Evolutionary conservation across 2,797 vertebrate genomes (phyloP), one percentile per base, ranked within the genome.

Genomic region (Salarias fasciatus): DNA sequence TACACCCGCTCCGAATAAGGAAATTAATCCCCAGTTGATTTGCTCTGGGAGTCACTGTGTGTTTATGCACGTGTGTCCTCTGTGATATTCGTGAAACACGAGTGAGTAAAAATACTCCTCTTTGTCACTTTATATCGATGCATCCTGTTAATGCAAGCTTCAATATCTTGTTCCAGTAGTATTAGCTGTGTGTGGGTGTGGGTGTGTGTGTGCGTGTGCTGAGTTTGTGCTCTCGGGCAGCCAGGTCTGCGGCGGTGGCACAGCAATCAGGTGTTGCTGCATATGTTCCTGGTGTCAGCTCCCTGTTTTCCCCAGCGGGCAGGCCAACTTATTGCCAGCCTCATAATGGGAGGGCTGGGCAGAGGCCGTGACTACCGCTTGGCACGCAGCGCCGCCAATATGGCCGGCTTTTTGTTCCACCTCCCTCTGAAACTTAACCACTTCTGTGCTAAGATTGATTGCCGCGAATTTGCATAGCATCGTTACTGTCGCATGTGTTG

Each of bases 1-100:
- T 89, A 91, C 91, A 89, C 91, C 89, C 85, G 66, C 70, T 60
- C 80, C 77, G 79, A 88, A 94, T 95, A 93, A 94, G 70, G 92
- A 96, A 94, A 95, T 95, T 92, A 96, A 95, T 95, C 94, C 95
- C 95, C 93, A 85, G 91, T 94, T 3, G 93, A 88, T 84, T 86
- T 75, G 61, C 69, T 78, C 72, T 83, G 79, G 61, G 74, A 76
- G 65, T 84, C 69, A 44, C 46, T 53, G 59, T 18, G 46, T 73
- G 41, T 69, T 53, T 68, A 42, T 51, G 45, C 54, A 14, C 60
- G 55, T 18, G 33, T 65, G 64, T 59, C 49, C 38, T 59, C 29
- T 38, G 36, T 49, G 36, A 70, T 28, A 31, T 38, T 54, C 53
- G 36, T 35, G 45, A 24, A 24, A 24, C 18, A 24, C 3, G 18